These are phyloP conservation scores for Tigriopus californicus DNA, from an alignment of 2,888 invertebrate genomes.

Conservation along the genomic window DNA sequence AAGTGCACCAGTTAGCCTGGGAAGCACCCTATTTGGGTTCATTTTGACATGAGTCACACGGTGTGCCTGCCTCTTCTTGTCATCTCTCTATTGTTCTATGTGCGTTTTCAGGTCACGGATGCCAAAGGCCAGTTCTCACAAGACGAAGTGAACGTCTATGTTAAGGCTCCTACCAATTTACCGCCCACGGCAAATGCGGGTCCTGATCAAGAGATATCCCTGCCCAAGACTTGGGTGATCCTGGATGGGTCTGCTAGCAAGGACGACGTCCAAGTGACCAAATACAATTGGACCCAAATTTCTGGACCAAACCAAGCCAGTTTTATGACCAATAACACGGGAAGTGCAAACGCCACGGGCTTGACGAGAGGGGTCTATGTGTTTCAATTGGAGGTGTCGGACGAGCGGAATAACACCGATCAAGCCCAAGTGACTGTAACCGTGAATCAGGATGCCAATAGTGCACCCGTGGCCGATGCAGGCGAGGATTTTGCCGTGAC, in stretches of 20 bases:
- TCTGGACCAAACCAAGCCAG: constrained; percentile 3
- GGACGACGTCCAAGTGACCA: constrained; percentile 63
- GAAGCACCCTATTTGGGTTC: too few species aligned
- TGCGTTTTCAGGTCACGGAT: constrained; percentile 67
- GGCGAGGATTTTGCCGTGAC: constrained; percentile 62
- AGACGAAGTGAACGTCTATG: constrained; percentile 76
- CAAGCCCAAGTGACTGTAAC: constrained; percentile 49
- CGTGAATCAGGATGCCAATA: constrained; percentile 78
- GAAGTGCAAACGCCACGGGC: constrained; percentile 46
- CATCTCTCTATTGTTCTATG: constrained; percentile 82
- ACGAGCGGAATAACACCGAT: constrained; percentile 64
- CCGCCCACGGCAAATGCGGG: constrained; percentile 46
- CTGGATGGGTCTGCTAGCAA: constrained; percentile 58
- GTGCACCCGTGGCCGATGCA: constrained; percentile 67
- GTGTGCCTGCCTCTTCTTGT: too few species aligned
- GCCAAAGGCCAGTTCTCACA: constrained; percentile 68
- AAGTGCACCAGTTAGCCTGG: too few species aligned
- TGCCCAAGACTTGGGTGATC: constrained; percentile 59
- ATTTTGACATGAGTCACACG: too few species aligned
- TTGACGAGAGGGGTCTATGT: constrained; percentile 66
- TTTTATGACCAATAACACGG: constrained; percentile 33
- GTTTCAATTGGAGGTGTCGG: constrained; percentile 54
- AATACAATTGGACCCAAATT: constrained; percentile 65
- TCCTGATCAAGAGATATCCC: constrained; percentile 42
- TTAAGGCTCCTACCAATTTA: constrained; percentile 68